Evolutionary conservation across 2,888 invertebrate genomes (phyloP).

Genomic region (Mycogona germanica): DNA sequence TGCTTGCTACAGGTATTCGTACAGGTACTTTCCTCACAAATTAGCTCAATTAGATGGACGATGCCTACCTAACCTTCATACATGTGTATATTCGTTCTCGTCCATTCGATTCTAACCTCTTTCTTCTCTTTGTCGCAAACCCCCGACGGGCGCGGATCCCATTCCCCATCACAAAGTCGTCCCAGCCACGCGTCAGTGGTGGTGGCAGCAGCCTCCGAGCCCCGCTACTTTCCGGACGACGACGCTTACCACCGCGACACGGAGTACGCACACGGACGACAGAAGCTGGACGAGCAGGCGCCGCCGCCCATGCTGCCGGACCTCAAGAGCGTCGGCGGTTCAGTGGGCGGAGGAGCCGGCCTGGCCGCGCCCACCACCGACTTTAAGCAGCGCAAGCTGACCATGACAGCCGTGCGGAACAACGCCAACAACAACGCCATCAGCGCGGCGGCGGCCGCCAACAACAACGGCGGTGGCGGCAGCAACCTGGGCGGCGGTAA

Average conservation of each 20-base stretch:
- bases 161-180: too few relatives aligned
- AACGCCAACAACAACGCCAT: not conserved
- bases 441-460: not conserved
- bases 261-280: slow-evolving; percentile 7
- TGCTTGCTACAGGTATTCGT: too few relatives aligned
- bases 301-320: slow-evolving; percentile 62
- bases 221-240: slow-evolving; percentile 8
- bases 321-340: slow-evolving; percentile 43
- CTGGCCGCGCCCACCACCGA: not conserved
- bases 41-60: too few relatives aligned
- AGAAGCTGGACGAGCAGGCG: slow-evolving; percentile 50
- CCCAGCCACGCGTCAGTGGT: too few relatives aligned
- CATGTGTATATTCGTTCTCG: too few relatives aligned
- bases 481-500: slow-evolving; percentile 7
- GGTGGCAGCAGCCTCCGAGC: not conserved
- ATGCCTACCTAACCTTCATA: too few relatives aligned
- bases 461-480: slow-evolving; percentile 28
- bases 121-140: too few relatives aligned
- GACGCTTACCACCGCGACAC: slow-evolving; percentile 12
- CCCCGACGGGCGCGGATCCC: too few relatives aligned
- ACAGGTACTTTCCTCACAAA: too few relatives aligned
- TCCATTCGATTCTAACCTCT: too few relatives aligned
- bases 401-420: not conserved
- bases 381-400: slow-evolving; percentile 2
- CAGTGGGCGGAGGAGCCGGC: not conserved